Base-by-base conservation (phyloP, 2,797 vertebrate species). In the Carapus acus region DNA sequence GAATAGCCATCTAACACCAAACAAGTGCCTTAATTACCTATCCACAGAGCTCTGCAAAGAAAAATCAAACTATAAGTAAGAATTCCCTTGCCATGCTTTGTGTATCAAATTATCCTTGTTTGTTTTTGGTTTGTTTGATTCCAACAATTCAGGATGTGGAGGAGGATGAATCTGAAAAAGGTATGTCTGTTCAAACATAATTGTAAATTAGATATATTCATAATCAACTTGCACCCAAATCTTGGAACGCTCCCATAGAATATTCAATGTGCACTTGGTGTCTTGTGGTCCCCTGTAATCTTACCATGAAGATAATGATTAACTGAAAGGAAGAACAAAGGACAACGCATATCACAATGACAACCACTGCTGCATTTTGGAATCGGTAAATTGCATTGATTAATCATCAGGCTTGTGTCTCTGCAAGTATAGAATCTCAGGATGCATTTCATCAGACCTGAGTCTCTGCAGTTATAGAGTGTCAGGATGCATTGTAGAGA, bases 151-250 rank as follows among this genome's bases (percentile, higher is more conserved):
- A 97, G 94, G 93, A 96, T 53, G 85, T 85, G 27, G 94, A 97
- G 77, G 95, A 94, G 72, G 90, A 90, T 75, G 94, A 94, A 80
- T 91, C 89, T 73, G 93, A 96, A 80, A 97, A 93, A 91, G 96
- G 96, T 99, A 96, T 88, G 94, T 95, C 75, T 85, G 69, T 62
- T 54, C n/a, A n/a, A n/a, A n/a, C n/a, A n/a, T n/a, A n/a, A n/a
- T n/a, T n/a, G n/a, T n/a, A n/a, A n/a, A n/a, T n/a, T n/a, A n/a
- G n/a, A n/a, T n/a, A n/a, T n/a, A n/a, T n/a, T n/a, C n/a, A n/a
- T n/a, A n/a, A n/a, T n/a, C n/a, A n/a, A n/a, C n/a, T n/a, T n/a
- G n/a, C n/a, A n/a, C n/a, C n/a, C n/a, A n/a, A n/a, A n/a, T n/a
- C n/a, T n/a, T n/a, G n/a, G n/a, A n/a, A n/a, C n/a, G n/a, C 11